phyloP scores from a whole-genome alignment of 2,113 vertebrate genomes.

The Gopherus flavomarginatus region DNA sequence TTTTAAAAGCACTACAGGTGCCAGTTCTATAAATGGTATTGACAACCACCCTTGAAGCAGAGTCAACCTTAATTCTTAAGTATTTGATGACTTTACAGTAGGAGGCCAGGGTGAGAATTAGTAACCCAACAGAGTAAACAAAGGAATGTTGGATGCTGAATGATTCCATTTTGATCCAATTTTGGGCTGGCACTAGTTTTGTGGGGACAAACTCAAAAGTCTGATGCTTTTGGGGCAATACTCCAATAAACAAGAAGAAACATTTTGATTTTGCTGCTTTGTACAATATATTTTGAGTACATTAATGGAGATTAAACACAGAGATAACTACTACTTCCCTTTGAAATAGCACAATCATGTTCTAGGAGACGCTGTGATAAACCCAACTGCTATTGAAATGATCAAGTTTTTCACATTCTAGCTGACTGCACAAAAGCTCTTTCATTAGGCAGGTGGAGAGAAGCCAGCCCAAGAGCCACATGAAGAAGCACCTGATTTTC shows the following conservation, averaged over 20 bases:
- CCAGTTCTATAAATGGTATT: background rate
- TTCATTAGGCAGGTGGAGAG: slow-evolving; percentile 34
- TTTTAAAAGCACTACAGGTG: background rate
- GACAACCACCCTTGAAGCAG: background rate
- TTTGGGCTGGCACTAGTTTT: background rate
- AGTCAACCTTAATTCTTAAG: background rate
- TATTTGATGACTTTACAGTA: background rate
- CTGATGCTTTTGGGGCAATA: background rate
- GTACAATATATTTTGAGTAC: slow-evolving; percentile 24
- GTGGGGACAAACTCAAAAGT: background rate
- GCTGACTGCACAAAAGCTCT: slow-evolving; percentile 3
- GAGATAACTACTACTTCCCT: background rate
- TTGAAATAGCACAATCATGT: slow-evolving; percentile 7
- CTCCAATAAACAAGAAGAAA: too few relatives aligned
- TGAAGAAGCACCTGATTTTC: slow-evolving; percentile 23
- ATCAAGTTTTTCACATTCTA: slow-evolving; percentile 12
- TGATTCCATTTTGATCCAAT: background rate
- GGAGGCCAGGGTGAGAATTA: background rate
- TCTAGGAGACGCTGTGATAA: background rate
- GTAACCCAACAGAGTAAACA: background rate
- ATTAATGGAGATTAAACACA: slow-evolving; percentile 2
- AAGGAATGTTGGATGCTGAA: background rate
- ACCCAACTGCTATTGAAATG: slow-evolving; percentile 32
- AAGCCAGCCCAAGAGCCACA: slow-evolving; percentile 4
- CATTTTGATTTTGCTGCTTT: background rate